Evolutionary conservation across 2,113 vertebrate species (phyloP).

Genomic region (Scopus umbretta): DNA sequence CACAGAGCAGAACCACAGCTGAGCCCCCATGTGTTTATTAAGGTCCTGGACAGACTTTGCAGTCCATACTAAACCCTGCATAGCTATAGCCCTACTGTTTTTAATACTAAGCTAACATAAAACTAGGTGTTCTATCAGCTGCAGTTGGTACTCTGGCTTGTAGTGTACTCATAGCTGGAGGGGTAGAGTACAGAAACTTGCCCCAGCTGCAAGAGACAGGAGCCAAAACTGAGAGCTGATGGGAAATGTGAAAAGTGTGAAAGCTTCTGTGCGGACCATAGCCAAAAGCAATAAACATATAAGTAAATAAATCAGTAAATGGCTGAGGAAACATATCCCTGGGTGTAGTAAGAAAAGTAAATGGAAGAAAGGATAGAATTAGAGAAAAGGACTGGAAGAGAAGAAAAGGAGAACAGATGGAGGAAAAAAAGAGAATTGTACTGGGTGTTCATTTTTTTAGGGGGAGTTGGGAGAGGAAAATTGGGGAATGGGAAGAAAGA

Average conservation of each 20-base stretch:
- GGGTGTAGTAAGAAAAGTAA: not conserved
- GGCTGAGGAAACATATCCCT: not conserved
- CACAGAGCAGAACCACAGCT: not conserved
- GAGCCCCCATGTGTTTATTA: not conserved
- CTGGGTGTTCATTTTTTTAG: not conserved
- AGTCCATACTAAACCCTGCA: not conserved
- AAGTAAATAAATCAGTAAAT: conserved; percentile 18
- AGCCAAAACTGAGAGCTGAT: not conserved
- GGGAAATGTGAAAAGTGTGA: not conserved
- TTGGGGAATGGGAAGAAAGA: not conserved
- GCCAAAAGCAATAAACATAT: not conserved
- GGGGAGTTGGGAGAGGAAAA: not conserved
- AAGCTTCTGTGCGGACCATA: not conserved
- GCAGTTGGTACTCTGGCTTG: not conserved
- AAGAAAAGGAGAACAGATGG: not conserved
- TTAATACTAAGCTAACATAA: not conserved
- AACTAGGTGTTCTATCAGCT: not conserved
- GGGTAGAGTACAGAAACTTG: not conserved
- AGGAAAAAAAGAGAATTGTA: not conserved
- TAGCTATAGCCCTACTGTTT: not conserved
- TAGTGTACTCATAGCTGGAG: not conserved
- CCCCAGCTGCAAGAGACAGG: not conserved
- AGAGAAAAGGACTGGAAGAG: not conserved
- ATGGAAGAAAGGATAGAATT: not conserved
- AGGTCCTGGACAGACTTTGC: not conserved